Evolutionary conservation across 2,888 invertebrate genomes (phyloP).

Genomic region (Aphidoletes aphidimyza): DNA sequence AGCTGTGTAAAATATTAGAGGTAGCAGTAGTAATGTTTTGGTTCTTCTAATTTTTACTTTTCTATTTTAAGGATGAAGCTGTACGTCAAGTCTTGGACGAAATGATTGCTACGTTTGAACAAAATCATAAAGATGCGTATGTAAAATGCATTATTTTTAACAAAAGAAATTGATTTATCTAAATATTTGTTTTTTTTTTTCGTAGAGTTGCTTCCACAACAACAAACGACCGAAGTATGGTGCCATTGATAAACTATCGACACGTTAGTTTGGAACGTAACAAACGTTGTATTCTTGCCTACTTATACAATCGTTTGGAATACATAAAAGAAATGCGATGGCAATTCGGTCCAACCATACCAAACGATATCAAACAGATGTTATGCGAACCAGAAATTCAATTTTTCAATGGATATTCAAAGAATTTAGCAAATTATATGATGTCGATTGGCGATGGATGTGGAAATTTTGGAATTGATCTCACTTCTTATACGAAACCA

Average conservation of each 20-base stretch:
- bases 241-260: slow-evolving; percentile 82
- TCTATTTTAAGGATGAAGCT: slow-evolving; percentile 76
- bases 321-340: slow-evolving; percentile 89
- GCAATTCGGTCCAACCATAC: slow-evolving; percentile 94
- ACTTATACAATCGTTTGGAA: slow-evolving; percentile 82
- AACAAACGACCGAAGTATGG: slow-evolving; percentile 71
- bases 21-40: too few relatives aligned
- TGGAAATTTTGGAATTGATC: slow-evolving; percentile 73
- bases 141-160: slow-evolving; percentile 63
- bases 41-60: slow-evolving; percentile 58
- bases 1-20: too few relatives aligned
- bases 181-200: too few relatives aligned
- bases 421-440: slow-evolving; percentile 89
- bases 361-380: slow-evolving; percentile 82
- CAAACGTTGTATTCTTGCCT: slow-evolving; percentile 87
- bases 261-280: slow-evolving; percentile 89
- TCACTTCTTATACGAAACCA: slow-evolving; percentile 87
- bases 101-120: slow-evolving; percentile 83
- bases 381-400: slow-evolving; percentile 83
- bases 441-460: slow-evolving; percentile 83
- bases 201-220: slow-evolving; percentile 66
- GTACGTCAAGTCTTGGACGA: slow-evolving; percentile 87
- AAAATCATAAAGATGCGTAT: slow-evolving; percentile 89
- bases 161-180: background rate
- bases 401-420: slow-evolving; percentile 92